These are phyloP conservation scores for Neoniphon sammara DNA, from an alignment of 2,797 vertebrate species.

Conservation along the genomic window DNA sequence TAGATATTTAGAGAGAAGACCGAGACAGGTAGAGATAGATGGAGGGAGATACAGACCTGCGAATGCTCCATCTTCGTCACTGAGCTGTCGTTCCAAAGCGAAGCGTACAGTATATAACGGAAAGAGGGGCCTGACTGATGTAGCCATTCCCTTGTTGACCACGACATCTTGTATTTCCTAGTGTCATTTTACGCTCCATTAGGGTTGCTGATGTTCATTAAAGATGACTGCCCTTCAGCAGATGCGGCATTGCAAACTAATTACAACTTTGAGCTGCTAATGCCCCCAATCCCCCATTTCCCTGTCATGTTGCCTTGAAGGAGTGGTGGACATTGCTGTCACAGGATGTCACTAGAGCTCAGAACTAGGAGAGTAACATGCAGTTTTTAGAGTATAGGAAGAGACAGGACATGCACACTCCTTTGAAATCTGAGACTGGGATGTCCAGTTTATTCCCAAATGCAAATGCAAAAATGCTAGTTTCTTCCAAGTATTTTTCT, in stretches of 20 bases:
- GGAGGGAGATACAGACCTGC: neutral
- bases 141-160: constrained; percentile 69
- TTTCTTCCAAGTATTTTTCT: too few species aligned
- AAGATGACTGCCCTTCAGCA: constrained; percentile 76
- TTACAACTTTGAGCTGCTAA: constrained; percentile 71
- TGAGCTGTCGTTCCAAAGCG: constrained; percentile 21
- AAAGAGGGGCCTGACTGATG: constrained; percentile 62
- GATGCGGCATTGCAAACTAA: constrained; percentile 75
- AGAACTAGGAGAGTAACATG: constrained; percentile 11
- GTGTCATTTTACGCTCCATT: constrained; percentile 81
- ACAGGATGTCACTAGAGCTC: neutral
- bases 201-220: constrained; percentile 77
- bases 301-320: constrained; percentile 37
- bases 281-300: constrained; percentile 47
- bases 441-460: constrained; percentile 1
- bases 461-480: constrained; percentile 3
- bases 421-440: neutral
- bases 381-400: constrained; percentile 19
- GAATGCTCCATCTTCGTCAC: neutral
- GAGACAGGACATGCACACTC: neutral
- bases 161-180: constrained; percentile 73
- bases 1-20: neutral
- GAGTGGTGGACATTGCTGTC: neutral
- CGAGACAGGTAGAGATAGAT: neutral
- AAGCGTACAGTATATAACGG: constrained; percentile 19